Base-by-base conservation (phyloP, 2,888 invertebrate species). In the Agriopis aurantiaria region DNA sequence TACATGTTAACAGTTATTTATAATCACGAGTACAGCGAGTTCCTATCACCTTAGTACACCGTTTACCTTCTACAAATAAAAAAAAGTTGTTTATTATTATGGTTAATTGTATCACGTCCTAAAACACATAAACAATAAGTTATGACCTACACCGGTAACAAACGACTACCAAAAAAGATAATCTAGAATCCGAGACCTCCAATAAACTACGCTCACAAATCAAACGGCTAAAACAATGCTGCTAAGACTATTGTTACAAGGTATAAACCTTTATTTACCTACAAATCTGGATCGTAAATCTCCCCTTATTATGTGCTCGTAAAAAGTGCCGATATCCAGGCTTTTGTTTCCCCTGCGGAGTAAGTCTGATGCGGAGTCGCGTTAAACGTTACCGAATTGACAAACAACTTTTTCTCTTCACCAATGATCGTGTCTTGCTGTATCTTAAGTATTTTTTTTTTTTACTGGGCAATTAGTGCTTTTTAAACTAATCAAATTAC, bases 281-380 rank as follows among this genome's bases (percentile, higher is more conserved):
- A 71, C 72, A 68, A 78, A 72, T 80, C 68, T 62, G 56, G 7
- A 55, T 65, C 69, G 69, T 75, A 78, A 72, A 76, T 52, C 41
- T 65, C 7, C 17, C 51, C 61, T 73, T 74, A 73, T 74, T 69
- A 73, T 72, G 58, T 51, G 64, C 58, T 73, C 74, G 72, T 76
- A 73, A 78, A 74, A 68, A 43, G 40, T 49, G 40, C 40, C 70
- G 63, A 67, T 69, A 65, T 11, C 43, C 33, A 59, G 60, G 41
- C 51, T 57, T 64, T 69, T 59, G n/a, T 41, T 41, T 51, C 12
- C 49, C 17, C 17, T 49, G 65, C 12, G 14, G 52, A 12, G 40
- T 61, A 62, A 56, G 33, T 45, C 40, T 23, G 40, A 45, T 46
- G 41, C 49, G 40, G 46, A 60, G 14, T 52, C 53, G 40, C 46